A percentile compares a stretch with the other conserved stretches of the same genome.
Evolutionary conservation across 2,797 vertebrate species (phyloP).

Genomic region (Sebastes baramenuke): DNA sequence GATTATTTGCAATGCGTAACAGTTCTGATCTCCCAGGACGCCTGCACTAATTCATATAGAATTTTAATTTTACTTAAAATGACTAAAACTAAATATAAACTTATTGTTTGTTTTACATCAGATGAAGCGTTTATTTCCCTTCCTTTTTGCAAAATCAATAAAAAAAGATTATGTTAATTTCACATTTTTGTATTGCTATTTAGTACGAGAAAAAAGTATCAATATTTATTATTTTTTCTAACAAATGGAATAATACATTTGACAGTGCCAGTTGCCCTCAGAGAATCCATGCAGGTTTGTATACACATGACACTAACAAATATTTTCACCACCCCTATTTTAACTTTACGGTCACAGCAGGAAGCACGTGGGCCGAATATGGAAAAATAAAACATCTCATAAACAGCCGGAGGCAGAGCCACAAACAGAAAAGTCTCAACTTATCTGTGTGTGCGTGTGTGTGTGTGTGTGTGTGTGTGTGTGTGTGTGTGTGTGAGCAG

Average conservation of each 20-base stretch:
- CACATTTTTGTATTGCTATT: neutral
- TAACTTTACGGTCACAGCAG: conserved; percentile 18
- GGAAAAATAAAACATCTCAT: conserved; percentile 35
- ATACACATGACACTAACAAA: neutral
- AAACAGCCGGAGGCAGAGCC: neutral
- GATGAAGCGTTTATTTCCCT: neutral
- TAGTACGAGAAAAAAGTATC: neutral
- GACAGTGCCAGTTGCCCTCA: neutral
- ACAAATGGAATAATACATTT: neutral
- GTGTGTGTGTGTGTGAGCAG: neutral
- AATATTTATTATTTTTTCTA: neutral
- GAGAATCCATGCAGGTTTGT: neutral
- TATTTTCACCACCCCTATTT: conserved; percentile 38
- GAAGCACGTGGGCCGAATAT: conserved; percentile 19
- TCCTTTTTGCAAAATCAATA: neutral
- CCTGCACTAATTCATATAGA: neutral
- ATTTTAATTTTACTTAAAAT: neutral
- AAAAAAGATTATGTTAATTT: neutral
- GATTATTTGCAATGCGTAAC: neutral
- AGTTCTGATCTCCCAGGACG: neutral
- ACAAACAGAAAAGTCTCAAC: conserved; percentile 3
- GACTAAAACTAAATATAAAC: neutral
- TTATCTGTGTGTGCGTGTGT: neutral
- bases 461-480: neutral
- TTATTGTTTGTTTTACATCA: neutral